These are phyloP conservation scores for Sphaerophoria taeniata DNA, from an alignment of 2,888 invertebrate genomes.

Conservation along the genomic window DNA sequence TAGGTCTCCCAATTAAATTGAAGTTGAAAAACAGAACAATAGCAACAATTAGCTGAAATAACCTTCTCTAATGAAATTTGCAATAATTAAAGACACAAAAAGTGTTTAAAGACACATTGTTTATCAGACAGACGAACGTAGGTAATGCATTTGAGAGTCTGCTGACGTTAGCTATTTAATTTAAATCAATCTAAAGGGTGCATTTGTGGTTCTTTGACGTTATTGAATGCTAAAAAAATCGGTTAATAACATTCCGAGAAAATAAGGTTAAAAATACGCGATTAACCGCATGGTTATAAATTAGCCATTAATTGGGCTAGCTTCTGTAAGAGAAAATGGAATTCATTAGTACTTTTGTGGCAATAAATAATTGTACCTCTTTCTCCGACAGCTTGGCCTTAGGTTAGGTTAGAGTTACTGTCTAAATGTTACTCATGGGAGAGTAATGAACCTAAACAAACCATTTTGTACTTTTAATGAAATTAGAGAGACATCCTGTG, in stretches of 20 bases:
- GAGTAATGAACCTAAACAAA: too few relatives aligned
- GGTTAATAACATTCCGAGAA: constrained; percentile 17
- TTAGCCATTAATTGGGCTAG: too few relatives aligned
- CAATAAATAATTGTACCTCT: too few relatives aligned
- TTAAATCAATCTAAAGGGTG: too few relatives aligned
- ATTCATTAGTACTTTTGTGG: too few relatives aligned
- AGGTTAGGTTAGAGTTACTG: too few relatives aligned
- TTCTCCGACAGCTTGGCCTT: too few relatives aligned
- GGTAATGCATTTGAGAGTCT: neutral
- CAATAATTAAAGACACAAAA: constrained; percentile 18
- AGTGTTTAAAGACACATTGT: neutral
- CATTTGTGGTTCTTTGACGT: neutral
- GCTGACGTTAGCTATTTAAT: neutral
- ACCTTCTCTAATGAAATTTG: neutral
- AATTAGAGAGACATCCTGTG: too few relatives aligned
- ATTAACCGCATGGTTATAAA: constrained; percentile 5
- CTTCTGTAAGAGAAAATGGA: neutral
- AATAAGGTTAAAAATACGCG: constrained; percentile 19
- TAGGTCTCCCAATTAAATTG: neutral
- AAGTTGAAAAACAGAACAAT: constrained; percentile 9
- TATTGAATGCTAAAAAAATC: constrained; percentile 1
- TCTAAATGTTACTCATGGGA: too few relatives aligned
- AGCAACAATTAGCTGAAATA: constrained; percentile 14
- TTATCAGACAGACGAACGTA: neutral
- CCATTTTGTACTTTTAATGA: too few relatives aligned